Percentiles rank a stretch among this genome's conserved stretches.
phyloP scores from a whole-genome alignment of 2,888 invertebrate species.

The Parnassius glacialis region DNA sequence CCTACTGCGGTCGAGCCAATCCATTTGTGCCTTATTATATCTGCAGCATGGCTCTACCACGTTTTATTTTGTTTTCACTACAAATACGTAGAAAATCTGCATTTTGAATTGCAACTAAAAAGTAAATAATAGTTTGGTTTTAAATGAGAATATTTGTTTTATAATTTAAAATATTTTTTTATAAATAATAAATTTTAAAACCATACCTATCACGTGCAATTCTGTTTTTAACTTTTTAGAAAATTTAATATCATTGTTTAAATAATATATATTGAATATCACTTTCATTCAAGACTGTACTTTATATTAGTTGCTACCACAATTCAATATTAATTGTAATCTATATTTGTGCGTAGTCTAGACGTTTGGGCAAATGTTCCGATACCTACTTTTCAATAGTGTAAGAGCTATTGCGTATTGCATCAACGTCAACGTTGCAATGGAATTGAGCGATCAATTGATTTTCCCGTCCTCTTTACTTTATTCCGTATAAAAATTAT shows the following conservation, averaged over 20 bases:
- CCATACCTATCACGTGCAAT: no score
- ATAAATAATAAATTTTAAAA: no score
- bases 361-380: constrained; percentile 25
- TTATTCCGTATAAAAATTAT: constrained; percentile 6
- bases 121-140: no score
- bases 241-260: neutral
- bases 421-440: constrained; percentile 12
- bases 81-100: no score
- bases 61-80: no score
- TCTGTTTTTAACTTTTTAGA: no score
- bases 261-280: neutral
- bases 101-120: no score
- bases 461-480: constrained; percentile 2
- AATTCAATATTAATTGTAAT: constrained; percentile 25
- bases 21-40: no score
- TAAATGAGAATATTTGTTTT: no score
- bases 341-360: constrained; percentile 26
- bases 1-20: no score
- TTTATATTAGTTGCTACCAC: constrained; percentile 19
- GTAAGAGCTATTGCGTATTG: constrained; percentile 23
- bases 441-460: constrained; percentile 16
- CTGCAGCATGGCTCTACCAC: no score
- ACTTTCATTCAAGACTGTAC: constrained; percentile 8
- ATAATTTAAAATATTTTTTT: no score
- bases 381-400: constrained; percentile 26